Percentiles rank a stretch among this genome's conserved stretches.
phyloP scores from a whole-genome alignment of 2,888 invertebrate genomes.

The Deilephila elpenor region DNA sequence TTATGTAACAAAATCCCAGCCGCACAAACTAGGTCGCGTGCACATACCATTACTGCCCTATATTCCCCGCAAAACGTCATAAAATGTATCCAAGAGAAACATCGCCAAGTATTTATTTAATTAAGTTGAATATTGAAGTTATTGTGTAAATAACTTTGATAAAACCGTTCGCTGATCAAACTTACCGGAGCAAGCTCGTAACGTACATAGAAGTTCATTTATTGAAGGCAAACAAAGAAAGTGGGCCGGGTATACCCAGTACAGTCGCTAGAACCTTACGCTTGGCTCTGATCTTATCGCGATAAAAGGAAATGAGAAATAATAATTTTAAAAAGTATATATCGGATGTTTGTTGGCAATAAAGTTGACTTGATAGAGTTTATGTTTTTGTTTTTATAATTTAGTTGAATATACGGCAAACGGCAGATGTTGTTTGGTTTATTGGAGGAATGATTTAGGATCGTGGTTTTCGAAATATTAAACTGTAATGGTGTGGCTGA shows the following conservation, averaged over 20 bases:
- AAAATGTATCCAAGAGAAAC: not conserved
- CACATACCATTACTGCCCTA: not conserved
- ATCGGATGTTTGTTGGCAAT: not conserved
- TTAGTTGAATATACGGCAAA: too few species aligned
- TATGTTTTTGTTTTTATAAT: too few species aligned
- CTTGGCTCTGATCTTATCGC: slow-evolving; percentile 4
- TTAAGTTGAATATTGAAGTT: slow-evolving; percentile 17
- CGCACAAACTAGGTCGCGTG: too few species aligned
- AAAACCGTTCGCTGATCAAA: slow-evolving; percentile 26
- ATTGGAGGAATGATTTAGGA: too few species aligned
- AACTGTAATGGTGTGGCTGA: too few species aligned
- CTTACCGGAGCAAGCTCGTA: slow-evolving; percentile 1
- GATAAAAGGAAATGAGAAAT: slow-evolving; percentile 19
- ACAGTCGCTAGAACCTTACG: slow-evolving; percentile 33
- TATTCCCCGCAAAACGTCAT: not conserved
- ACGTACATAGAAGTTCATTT: slow-evolving; percentile 40
- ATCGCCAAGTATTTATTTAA: not conserved
- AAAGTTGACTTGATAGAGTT: not conserved
- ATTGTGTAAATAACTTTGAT: slow-evolving; percentile 20
- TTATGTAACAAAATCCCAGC: too few species aligned
- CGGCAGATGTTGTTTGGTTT: too few species aligned
- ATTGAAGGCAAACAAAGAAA: slow-evolving; percentile 57
- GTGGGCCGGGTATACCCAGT: slow-evolving; percentile 52
- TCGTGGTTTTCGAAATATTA: too few species aligned
- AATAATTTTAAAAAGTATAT: not conserved